Conservation (phyloP, 1,140 invertebrate genomes). For the Matsumurasca onukii region DNA sequence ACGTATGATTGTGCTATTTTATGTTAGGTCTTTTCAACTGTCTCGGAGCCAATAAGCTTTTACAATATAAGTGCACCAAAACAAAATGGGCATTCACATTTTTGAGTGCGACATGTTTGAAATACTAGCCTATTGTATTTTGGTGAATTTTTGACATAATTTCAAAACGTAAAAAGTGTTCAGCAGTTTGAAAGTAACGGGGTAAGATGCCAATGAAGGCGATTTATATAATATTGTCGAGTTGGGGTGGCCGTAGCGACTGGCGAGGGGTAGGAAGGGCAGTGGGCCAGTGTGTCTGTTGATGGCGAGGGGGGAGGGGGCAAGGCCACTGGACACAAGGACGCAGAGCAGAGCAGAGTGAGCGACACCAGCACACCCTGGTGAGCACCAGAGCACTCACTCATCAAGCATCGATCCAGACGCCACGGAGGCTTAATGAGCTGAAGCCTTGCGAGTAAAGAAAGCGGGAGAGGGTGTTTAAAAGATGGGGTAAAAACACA, state of each 20-base stretch:
- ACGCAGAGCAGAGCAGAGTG: background rate
- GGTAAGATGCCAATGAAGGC: too few relatives aligned
- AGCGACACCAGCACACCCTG: background rate
- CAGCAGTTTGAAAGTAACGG: too few relatives aligned
- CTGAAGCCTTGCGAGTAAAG: constrained; percentile 36
- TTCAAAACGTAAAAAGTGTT: too few relatives aligned
- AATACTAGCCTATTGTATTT: too few relatives aligned
- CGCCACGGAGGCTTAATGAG: constrained; percentile 38
- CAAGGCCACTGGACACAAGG: constrained; percentile 9
- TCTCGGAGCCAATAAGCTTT: too few relatives aligned
- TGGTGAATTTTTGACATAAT: too few relatives aligned
- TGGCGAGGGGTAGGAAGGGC: constrained; percentile 8
- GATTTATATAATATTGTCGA: background rate
- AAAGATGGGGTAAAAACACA: constrained; percentile 40
- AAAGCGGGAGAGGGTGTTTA: constrained; percentile 34
- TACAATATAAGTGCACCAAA: too few relatives aligned
- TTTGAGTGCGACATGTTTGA: too few relatives aligned
- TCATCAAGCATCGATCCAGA: constrained; percentile 36
- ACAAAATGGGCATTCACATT: too few relatives aligned
- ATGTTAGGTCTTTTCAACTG: too few relatives aligned
- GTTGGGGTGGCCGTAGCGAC: background rate
- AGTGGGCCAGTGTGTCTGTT: constrained; percentile 6
- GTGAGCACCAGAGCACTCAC: constrained; percentile 24
- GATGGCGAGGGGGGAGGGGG: too few relatives aligned
- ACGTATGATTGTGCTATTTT: too few relatives aligned